Evolutionary conservation across 1,140 invertebrate species (phyloP), one percentile per base, ranked within the genome.

Genomic region (Saccostrea echinata): DNA sequence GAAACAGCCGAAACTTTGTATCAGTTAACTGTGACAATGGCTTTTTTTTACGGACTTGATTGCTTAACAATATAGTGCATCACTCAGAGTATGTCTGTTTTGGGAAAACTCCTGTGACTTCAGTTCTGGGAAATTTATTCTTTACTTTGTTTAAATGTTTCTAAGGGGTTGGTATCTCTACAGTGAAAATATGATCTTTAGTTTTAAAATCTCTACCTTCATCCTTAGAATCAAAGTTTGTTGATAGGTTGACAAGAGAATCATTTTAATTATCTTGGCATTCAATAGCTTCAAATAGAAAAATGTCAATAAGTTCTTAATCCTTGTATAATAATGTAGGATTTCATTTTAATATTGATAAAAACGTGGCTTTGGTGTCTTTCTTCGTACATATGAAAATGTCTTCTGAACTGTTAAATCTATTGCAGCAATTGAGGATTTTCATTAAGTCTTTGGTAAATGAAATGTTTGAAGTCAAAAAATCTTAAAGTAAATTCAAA

Each of bases 381-480:
- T 76, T 76, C 27, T 76, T 27, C 27, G 12, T 76, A 33, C 33
- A 12, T 76, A 76, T 61, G 9, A 76, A 76, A 76, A 76, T 76
- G 68, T 76, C 24, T 76, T 30, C 30, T 76, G 68, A 76, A 76
- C 68, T 76, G 68, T 33, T 30, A 76, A 76, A 76, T 27, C 68
- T 76, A 30, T 33, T 16, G 30, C 11, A 9, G 27, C 27, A 33
- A 76, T 76, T 76, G 68, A 12, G 68, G 68, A 76, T 76, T 76
- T 61, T 76, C 24, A 76, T 33, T 76, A 76, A 76, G 27, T 33
- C 68, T 76, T 61, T 21, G n/a, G 55, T 76, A 76, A 76, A 30
- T 76, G 68, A 76, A 76, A 76, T 76, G 68, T 30, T 76, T 76
- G 27, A 76, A 76, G 68, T 76, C 24, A 76, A 76, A 76, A 76